These are phyloP conservation scores for Acholoe squamosa DNA, from an alignment of 2,888 invertebrate genomes.

Conservation along the genomic window DNA sequence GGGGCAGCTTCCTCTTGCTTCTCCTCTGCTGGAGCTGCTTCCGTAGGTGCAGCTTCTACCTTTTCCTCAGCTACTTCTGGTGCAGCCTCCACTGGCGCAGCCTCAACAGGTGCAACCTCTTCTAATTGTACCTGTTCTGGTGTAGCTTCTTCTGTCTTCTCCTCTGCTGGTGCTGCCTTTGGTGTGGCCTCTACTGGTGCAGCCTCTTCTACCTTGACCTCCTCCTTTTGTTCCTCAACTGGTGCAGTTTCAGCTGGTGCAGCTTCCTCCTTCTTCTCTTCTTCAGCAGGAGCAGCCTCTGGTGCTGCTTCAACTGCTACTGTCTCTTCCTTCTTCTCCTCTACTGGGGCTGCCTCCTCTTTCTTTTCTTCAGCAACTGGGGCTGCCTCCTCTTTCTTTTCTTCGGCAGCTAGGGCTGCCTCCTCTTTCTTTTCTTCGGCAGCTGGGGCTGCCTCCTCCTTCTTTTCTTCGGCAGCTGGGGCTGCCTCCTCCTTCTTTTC, in stretches of 20 bases:
- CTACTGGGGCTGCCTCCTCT: constrained; percentile 22
- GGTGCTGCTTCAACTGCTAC: constrained; percentile 35
- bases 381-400: constrained; percentile 40
- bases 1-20: constrained; percentile 40
- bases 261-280: not conserved
- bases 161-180: constrained; percentile 26
- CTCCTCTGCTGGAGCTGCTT: constrained; percentile 11
- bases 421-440: constrained; percentile 59
- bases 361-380: constrained; percentile 19
- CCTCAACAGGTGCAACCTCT: constrained; percentile 16
- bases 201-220: constrained; percentile 10
- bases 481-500: constrained; percentile 55
- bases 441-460: constrained; percentile 42
- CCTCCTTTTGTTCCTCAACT: constrained; percentile 19
- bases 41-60: not conserved
- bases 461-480: not conserved
- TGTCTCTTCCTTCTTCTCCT: constrained; percentile 42
- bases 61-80: not conserved
- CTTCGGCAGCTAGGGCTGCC: constrained; percentile 30
- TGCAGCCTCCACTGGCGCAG: not conserved
- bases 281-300: not conserved
- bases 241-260: constrained; percentile 31
- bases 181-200: constrained; percentile 30
- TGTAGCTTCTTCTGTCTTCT: constrained; percentile 43
- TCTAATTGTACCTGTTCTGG: not conserved